Percentiles rank a stretch among this genome's conserved stretches.
These are phyloP conservation scores for Polypterus senegalus DNA, from an alignment of 2,113 vertebrate species.

Conservation along the genomic window DNA sequence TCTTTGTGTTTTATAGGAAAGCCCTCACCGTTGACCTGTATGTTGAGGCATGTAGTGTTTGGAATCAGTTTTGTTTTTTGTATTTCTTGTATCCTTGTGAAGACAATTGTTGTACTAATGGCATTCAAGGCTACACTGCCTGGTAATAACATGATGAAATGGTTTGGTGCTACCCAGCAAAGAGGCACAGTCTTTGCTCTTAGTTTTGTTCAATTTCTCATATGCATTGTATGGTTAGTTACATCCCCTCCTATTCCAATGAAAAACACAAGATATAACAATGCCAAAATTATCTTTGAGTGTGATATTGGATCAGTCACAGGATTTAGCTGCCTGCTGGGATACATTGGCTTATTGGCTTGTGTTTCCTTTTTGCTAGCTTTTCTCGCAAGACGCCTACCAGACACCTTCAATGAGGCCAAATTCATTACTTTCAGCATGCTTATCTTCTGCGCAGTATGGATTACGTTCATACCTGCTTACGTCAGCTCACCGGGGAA, in stretches of 20 bases:
- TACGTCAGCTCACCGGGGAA: slow-evolving; percentile 6
- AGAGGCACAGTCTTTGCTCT: no score
- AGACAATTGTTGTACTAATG: no score
- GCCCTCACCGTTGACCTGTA: no score
- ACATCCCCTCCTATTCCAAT: not conserved
- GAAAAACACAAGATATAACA: slow-evolving; percentile 1
- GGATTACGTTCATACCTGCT: not conserved
- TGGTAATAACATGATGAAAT: no score
- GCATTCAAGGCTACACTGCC: no score
- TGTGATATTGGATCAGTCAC: not conserved
- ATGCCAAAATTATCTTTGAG: slow-evolving; percentile 1
- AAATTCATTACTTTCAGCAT: slow-evolving; percentile 9
- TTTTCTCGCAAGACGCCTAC: slow-evolving; percentile 4
- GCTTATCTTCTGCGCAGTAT: slow-evolving; percentile 6
- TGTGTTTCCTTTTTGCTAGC: slow-evolving; percentile 4
- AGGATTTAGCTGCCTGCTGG: not conserved
- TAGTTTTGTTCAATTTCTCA: slow-evolving; percentile 1
- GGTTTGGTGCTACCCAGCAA: no score
- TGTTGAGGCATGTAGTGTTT: no score
- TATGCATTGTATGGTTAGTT: not conserved
- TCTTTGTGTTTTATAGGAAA: no score
- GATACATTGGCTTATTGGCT: slow-evolving; percentile 4
- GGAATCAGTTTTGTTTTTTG: no score
- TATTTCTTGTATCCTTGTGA: no score
- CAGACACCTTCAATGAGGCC: slow-evolving; percentile 6